These are phyloP conservation scores for human DNA, from an alignment of 2,113 vertebrate genomes.

Conservation along the genomic window DNA sequence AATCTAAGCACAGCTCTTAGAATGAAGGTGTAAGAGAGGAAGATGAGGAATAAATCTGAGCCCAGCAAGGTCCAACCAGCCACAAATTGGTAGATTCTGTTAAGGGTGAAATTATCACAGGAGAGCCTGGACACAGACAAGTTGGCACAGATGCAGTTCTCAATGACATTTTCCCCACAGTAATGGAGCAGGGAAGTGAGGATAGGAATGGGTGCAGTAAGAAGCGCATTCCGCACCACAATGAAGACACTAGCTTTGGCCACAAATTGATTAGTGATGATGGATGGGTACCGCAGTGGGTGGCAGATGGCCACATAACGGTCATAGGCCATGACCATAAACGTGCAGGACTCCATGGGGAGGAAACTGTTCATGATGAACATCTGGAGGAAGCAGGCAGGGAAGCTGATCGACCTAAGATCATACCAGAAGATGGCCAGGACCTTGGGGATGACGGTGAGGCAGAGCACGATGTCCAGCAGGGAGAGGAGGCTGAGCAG, in stretches of 20 bases:
- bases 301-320: slow-evolving; percentile 18
- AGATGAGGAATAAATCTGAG: slow-evolving; percentile 31
- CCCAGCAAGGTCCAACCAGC: slow-evolving; percentile 31
- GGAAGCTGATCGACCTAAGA: not conserved
- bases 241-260: not conserved
- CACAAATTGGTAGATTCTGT: slow-evolving; percentile 32
- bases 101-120: slow-evolving; percentile 41
- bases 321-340: slow-evolving; percentile 33
- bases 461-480: not conserved
- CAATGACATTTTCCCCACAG: slow-evolving; percentile 16
- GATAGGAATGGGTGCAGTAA: not conserved
- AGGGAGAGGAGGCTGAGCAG: not conserved
- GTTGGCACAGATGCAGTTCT: slow-evolving; percentile 46
- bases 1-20: slow-evolving; percentile 23
- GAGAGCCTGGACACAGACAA: slow-evolving; percentile 41
- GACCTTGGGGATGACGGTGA: not conserved
- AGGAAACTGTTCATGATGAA: slow-evolving; percentile 31
- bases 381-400: slow-evolving; percentile 44
- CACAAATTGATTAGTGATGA: not conserved
- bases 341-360: not conserved
- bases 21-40: slow-evolving; percentile 34
- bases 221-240: not conserved
- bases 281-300: not conserved
- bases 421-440: slow-evolving; percentile 40
- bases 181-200: slow-evolving; percentile 23